Conservation (phyloP, 2,797 vertebrate genomes). For the Hydrolagus colliei region DNA sequence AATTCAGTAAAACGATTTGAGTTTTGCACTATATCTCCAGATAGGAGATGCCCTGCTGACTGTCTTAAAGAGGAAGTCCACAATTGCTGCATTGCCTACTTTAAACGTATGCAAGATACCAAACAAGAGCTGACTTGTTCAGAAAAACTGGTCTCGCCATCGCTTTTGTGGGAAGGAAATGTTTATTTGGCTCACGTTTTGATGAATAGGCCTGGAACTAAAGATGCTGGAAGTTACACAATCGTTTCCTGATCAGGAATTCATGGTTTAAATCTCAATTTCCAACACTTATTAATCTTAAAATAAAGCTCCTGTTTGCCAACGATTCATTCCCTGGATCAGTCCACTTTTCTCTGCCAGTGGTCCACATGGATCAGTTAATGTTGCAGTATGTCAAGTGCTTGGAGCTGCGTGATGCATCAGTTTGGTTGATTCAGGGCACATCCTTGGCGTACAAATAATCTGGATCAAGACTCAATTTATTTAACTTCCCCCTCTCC, state of each 20-base stretch:
- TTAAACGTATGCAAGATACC: not conserved
- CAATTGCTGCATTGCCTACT: no score
- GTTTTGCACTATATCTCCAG: not conserved
- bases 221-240: not conserved
- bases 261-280: not conserved
- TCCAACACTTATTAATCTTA: not conserved
- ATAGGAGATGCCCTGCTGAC: not conserved
- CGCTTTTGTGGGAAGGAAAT: not conserved
- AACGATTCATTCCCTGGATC: not conserved
- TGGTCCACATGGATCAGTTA: not conserved
- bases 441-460: not conserved
- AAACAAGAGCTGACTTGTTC: conserved; percentile 8
- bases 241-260: not conserved
- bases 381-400: not conserved
- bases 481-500: not conserved
- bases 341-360: not conserved
- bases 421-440: not conserved
- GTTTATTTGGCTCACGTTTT: not conserved
- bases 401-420: not conserved
- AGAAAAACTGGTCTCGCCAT: no score
- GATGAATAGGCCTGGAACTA: not conserved
- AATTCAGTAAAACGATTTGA: no score
- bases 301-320: not conserved
- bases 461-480: not conserved
- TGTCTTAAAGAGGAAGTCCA: not conserved